Base-by-base conservation (phyloP, 2,888 invertebrate species). In the Scaptomyza reducta region DNA sequence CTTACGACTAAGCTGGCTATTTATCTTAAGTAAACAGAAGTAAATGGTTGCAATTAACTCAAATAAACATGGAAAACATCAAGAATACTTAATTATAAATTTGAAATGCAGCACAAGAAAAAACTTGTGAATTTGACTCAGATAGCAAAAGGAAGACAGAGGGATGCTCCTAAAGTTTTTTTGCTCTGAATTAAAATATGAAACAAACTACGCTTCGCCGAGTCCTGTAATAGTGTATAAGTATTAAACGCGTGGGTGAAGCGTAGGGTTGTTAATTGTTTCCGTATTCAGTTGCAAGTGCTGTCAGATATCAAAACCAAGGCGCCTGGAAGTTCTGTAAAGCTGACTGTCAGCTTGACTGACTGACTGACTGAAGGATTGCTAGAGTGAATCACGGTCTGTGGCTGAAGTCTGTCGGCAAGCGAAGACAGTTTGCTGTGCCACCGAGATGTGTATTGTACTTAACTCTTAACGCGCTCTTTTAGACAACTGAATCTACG, bases 401-500 rank as follows among this genome's bases (percentile, higher is more conserved):
- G 71, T 55, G 74, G 63, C 57, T 67, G 67, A 69, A 59, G 49
- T 31, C 66, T 60, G 60, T 38, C 62, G 60, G 42, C 64, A 16
- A 38, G 44, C 38, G 22, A 40, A 60, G 53, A 56, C 56, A 60
- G 59, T 65, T 40, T 47, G 44, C 31, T 35, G 47, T 55, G 44
- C 57, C 29, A 31, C 33, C 35, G 56, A 42, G 22, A 49, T 72
- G 64, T 71, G 49, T 58, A 79, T 74, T 71, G 67, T 79, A 76
- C 76, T 70, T 53, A 53, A 64, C 61, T 70, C 54, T 53, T 59
- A 62, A 77, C 70, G 77, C 49, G 65, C 53, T 66, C 68, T 77
- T 71, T 49, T 33, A 67, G 69, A 79, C 82, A 74, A 84, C 73
- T 69, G 72, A 78, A 79, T 82, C 74, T 67, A 41, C 49, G 31